Conservation (phyloP, 2,888 invertebrate species). For the Drosophila tripunctata region DNA sequence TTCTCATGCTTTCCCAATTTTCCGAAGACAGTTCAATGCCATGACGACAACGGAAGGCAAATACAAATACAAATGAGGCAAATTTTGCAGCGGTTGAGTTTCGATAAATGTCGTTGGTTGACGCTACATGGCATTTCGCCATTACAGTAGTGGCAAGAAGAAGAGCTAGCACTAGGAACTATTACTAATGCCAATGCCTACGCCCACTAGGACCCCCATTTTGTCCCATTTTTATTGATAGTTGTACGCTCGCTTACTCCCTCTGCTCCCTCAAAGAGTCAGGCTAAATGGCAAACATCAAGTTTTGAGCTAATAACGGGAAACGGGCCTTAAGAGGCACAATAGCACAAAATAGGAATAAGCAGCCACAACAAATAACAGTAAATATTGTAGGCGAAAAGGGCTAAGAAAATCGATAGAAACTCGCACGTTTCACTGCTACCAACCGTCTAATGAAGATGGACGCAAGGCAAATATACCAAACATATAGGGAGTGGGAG, state of each 20-base stretch:
- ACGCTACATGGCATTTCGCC: constrained; percentile 23
- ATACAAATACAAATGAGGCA: neutral
- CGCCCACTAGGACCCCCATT: neutral
- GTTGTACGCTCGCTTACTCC: constrained; percentile 17
- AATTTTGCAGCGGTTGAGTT: neutral
- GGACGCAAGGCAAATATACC: constrained; percentile 5
- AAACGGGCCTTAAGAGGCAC: constrained; percentile 40
- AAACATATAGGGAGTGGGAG: neutral
- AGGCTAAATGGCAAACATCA: constrained; percentile 36
- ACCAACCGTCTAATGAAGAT: constrained; percentile 30
- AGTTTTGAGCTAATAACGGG: constrained; percentile 54
- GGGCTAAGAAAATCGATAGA: constrained; percentile 64
- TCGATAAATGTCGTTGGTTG: constrained; percentile 12
- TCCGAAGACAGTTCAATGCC: neutral
- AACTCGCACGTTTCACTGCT: constrained; percentile 49
- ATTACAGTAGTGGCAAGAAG: constrained; percentile 7
- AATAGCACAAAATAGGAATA: constrained; percentile 29
- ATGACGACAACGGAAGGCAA: neutral
- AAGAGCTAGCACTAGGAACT: constrained; percentile 9
- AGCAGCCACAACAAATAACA: constrained; percentile 57
- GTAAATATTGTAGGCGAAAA: constrained; percentile 61
- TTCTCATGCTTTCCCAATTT: neutral
- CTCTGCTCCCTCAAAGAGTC: constrained; percentile 14
- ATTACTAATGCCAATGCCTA: constrained; percentile 8
- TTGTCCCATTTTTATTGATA: constrained; percentile 58